A percentile compares a stretch with the other conserved stretches of the same genome.
These are phyloP conservation scores for Microcebus tavaratra DNA, from an alignment of 2,113 vertebrate genomes.

Conservation along the genomic window DNA sequence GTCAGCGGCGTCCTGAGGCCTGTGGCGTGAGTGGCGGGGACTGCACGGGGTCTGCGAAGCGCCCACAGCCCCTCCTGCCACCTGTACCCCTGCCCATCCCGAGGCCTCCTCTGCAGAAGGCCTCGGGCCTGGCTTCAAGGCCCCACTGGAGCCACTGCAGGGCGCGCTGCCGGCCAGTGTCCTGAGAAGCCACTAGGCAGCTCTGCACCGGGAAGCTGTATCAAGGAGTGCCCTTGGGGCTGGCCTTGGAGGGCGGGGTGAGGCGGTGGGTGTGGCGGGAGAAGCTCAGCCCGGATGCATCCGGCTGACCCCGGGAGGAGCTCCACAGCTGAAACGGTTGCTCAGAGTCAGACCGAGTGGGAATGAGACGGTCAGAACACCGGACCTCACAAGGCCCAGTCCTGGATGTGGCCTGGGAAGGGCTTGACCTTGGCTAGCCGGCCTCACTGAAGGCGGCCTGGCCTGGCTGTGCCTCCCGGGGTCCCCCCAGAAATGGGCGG, in stretches of 20 bases:
- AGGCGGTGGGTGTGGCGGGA: background rate
- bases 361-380: background rate
- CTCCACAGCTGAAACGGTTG: background rate
- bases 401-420: background rate
- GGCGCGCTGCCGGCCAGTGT: background rate
- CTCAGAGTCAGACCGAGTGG: background rate
- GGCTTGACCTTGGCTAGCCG: background rate
- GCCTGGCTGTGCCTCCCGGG: background rate
- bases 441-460: background rate
- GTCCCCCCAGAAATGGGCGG: background rate
- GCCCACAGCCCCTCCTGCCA: background rate
- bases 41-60: background rate
- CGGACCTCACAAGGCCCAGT: background rate
- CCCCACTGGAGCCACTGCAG: fast-evolving
- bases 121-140: background rate
- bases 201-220: background rate
- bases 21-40: background rate
- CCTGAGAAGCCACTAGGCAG: background rate
- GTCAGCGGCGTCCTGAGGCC: background rate
- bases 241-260: background rate
- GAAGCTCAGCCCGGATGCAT: background rate
- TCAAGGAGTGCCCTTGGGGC: background rate
- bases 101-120: background rate
- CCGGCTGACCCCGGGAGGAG: background rate
- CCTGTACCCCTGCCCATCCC: background rate